phyloP scores from a whole-genome alignment of 2,113 vertebrate species.

The Chaetorhynchus papuensis region DNA sequence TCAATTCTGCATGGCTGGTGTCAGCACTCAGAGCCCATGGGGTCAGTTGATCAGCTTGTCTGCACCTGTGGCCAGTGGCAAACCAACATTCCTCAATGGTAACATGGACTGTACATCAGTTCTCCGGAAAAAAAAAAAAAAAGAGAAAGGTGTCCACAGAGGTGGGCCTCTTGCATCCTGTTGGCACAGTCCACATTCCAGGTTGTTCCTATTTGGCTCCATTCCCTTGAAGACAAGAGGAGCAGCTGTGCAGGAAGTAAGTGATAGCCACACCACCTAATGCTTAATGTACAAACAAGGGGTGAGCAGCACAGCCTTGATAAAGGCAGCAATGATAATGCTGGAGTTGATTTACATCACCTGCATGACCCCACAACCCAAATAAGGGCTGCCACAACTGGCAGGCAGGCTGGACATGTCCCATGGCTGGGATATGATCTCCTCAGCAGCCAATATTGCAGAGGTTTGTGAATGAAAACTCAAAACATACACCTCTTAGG shows the following conservation, averaged over 20 bases:
- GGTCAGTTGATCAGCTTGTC: neutral
- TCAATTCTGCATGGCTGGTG: neutral
- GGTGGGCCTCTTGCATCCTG: neutral
- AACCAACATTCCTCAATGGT: neutral
- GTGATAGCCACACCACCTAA: neutral
- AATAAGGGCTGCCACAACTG: neutral
- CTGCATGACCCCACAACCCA: neutral
- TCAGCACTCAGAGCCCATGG: neutral
- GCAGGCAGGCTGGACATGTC: neutral
- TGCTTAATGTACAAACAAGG: neutral
- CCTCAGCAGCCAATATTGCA: neutral
- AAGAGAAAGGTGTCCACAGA: neutral
- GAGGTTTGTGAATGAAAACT: neutral
- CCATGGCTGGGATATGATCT: neutral
- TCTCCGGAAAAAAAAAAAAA: neutral
- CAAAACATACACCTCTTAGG: neutral
- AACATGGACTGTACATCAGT: neutral
- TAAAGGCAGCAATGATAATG: neutral
- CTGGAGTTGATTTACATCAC: neutral
- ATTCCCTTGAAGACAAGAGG: neutral
- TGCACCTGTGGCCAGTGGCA: rapidly evolving
- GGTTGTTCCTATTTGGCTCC: neutral
- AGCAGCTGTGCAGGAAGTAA: conserved; percentile 8
- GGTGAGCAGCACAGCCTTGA: neutral
- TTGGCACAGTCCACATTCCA: neutral